Percentiles rank a stretch among this genome's conserved stretches.
Conservation (phyloP, 2,888 invertebrate species). For the Micoletzkya japonica region DNA sequence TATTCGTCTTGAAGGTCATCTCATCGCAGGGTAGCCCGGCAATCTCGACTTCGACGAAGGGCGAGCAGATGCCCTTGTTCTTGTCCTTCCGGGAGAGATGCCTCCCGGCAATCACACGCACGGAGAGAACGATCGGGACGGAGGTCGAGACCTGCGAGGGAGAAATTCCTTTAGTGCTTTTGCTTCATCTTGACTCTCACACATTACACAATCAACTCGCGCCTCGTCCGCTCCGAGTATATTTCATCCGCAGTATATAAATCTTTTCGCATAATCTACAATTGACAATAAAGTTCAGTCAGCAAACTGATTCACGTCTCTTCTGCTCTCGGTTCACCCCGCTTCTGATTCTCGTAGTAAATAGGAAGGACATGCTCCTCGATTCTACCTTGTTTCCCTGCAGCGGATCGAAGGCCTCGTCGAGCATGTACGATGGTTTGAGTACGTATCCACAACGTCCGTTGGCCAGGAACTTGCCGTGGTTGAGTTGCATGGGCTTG, state of each 20-base stretch:
- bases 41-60: slow-evolving; percentile 59
- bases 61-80: slow-evolving; percentile 66
- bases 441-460: slow-evolving; percentile 88
- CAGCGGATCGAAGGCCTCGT: slow-evolving; percentile 76
- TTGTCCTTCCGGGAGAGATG: slow-evolving; percentile 78
- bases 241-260: no score
- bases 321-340: neutral
- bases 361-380: neutral
- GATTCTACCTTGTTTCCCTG: slow-evolving; percentile 67
- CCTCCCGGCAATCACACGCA: slow-evolving; percentile 79
- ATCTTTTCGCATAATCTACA: no score
- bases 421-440: slow-evolving; percentile 85
- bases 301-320: neutral
- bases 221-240: no score
- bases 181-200: no score
- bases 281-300: no score
- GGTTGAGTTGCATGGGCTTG: slow-evolving; percentile 81
- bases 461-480: slow-evolving; percentile 86
- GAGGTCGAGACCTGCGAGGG: slow-evolving; percentile 60
- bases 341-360: neutral
- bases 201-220: no score
- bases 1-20: slow-evolving; percentile 80
- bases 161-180: no score
- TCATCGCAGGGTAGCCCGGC: slow-evolving; percentile 54
- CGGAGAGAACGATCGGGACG: slow-evolving; percentile 48